phyloP scores from a whole-genome alignment of 2,113 vertebrate species.

The Peromyscus californicus region DNA sequence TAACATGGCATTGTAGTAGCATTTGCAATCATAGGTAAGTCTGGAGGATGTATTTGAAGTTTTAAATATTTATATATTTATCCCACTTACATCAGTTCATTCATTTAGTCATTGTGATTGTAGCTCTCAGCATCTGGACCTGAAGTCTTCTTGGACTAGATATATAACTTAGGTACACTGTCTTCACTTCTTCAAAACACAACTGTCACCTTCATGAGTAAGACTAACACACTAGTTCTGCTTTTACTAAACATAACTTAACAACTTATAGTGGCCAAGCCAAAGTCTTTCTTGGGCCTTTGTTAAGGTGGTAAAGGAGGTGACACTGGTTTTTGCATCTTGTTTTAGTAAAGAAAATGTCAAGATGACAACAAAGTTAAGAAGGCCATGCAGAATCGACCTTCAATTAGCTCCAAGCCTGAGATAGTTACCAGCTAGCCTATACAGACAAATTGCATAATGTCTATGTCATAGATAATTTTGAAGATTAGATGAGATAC shows the following conservation, averaged over 20 bases:
- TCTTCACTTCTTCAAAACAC: background rate
- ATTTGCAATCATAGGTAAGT: background rate
- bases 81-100: background rate
- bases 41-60: background rate
- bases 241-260: background rate
- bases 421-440: background rate
- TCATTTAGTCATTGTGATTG: background rate
- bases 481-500: conserved; percentile 30
- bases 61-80: background rate
- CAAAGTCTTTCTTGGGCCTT: background rate
- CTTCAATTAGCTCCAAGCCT: background rate
- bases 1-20: background rate
- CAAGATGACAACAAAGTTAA: background rate
- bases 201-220: background rate
- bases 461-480: background rate
- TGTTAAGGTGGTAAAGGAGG: background rate
- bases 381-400: background rate
- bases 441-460: background rate
- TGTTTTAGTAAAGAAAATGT: background rate
- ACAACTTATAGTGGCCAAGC: background rate
- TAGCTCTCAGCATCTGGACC: background rate
- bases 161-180: background rate
- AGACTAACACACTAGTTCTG: background rate
- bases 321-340: background rate
- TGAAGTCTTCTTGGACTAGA: background rate